A percentile compares a stretch with the other conserved stretches of the same genome.
Evolutionary conservation across 2,888 invertebrate genomes (phyloP).

Genomic region (Parascotia fuliginaria): DNA sequence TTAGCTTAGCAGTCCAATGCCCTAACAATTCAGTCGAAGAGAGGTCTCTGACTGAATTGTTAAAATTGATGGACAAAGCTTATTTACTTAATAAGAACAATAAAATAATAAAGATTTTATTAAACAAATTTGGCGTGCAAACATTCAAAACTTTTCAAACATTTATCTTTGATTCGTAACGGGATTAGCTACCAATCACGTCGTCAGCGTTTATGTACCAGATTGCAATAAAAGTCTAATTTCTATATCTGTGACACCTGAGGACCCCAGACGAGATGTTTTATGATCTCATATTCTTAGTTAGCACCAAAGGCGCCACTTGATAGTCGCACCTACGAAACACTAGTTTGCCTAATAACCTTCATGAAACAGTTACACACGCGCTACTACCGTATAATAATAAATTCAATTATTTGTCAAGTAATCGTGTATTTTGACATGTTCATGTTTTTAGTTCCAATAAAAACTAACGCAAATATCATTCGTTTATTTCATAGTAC

Average conservation of each 20-base stretch:
- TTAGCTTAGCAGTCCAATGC: not conserved
- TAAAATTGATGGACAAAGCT: not conserved
- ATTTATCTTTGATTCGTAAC: constrained; percentile 20
- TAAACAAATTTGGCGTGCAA: constrained; percentile 26
- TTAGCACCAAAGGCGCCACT: constrained; percentile 49
- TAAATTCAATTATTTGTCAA: constrained; percentile 44
- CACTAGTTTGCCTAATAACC: constrained; percentile 51
- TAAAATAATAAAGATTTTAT: constrained; percentile 12
- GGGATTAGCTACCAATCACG: constrained; percentile 10
- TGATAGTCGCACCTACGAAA: constrained; percentile 41
- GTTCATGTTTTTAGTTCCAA: not conserved
- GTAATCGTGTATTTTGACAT: constrained; percentile 24
- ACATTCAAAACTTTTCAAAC: constrained; percentile 24
- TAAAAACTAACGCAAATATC: constrained; percentile 1
- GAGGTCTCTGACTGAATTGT: not conserved
- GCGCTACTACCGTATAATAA: constrained; percentile 23
- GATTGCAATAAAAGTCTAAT: constrained; percentile 27
- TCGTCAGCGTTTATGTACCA: constrained; percentile 13
- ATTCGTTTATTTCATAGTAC: not conserved
- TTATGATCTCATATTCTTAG: constrained; percentile 36
- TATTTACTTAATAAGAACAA: not conserved
- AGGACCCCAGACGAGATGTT: constrained; percentile 24
- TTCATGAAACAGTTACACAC: constrained; percentile 41
- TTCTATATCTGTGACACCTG: constrained; percentile 31
- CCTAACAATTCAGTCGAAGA: too few species aligned